These are phyloP conservation scores for Stenichneumon culpator DNA, from an alignment of 2,888 invertebrate genomes.

Conservation along the genomic window DNA sequence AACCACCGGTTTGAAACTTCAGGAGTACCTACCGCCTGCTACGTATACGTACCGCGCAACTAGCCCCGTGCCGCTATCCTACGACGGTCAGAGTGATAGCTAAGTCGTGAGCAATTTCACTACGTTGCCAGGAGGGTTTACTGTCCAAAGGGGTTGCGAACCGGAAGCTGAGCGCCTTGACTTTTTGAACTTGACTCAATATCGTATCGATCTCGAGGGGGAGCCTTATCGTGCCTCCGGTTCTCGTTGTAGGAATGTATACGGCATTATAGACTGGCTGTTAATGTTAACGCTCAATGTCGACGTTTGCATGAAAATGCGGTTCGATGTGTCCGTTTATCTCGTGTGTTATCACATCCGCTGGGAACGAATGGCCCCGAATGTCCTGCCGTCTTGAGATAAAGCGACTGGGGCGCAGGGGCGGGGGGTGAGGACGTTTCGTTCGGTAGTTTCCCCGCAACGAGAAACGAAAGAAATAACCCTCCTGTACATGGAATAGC, in stretches of 20 bases:
- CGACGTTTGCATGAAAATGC: conserved; percentile 8
- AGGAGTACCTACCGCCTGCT: conserved; percentile 60
- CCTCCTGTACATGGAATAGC: conserved; percentile 32
- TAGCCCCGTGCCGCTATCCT: conserved; percentile 9
- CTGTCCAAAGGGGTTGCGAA: conserved; percentile 1
- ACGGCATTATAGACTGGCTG: background rate
- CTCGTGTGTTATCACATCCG: background rate
- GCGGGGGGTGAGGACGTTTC: background rate
- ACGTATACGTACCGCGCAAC: conserved; percentile 52
- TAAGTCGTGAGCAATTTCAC: conserved; percentile 42
- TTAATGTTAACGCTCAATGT: background rate
- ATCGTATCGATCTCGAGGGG: background rate
- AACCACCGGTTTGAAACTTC: conserved; percentile 75
- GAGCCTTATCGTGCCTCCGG: background rate
- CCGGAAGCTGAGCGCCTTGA: conserved; percentile 4
- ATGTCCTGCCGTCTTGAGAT: conserved; percentile 4
- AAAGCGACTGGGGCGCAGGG: background rate
- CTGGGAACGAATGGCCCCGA: conserved; percentile 1
- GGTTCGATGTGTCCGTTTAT: background rate
- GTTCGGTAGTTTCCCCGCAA: background rate
- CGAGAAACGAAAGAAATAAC: conserved; percentile 7
- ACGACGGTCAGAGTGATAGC: conserved; percentile 49
- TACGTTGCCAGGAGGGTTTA: conserved; percentile 11
- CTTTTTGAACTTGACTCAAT: conserved; percentile 33
- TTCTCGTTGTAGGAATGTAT: background rate